Conservation (phyloP, 2,113 vertebrate genomes). For the Helogale parvula region DNA sequence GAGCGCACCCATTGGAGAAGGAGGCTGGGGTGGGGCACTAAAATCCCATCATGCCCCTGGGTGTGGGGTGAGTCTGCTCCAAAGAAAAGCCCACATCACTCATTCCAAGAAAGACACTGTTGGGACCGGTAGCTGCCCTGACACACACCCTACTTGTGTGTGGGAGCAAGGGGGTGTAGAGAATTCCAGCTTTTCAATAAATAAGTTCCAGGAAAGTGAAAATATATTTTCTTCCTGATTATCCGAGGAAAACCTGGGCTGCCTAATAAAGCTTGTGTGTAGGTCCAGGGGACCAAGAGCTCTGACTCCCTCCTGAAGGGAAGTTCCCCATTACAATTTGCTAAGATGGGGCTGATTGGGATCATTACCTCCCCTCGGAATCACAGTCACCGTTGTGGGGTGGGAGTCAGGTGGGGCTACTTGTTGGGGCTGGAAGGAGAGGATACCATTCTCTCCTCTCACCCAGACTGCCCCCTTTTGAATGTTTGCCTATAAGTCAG, state of each 20-base stretch:
- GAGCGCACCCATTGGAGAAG: fast-evolving
- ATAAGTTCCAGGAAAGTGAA: background rate
- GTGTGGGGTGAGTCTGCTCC: background rate
- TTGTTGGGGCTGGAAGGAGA: background rate
- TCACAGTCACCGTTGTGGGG: background rate
- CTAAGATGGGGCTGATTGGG: background rate
- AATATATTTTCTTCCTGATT: background rate
- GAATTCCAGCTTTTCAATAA: background rate
- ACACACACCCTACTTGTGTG: background rate
- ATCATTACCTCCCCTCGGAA: background rate
- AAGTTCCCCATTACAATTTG: background rate
- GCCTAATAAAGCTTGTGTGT: background rate
- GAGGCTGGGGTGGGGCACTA: background rate
- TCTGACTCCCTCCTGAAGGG: background rate
- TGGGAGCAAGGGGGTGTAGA: background rate
- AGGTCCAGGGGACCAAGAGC: background rate
- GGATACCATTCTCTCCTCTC: fast-evolving
- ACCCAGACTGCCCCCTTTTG: background rate
- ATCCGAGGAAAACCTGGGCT: background rate
- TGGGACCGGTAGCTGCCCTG: background rate
- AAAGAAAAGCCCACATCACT: background rate
- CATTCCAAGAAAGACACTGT: background rate
- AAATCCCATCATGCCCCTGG: background rate
- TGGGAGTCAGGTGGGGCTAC: background rate
- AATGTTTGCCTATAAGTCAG: background rate